Evolutionary conservation across 2,797 vertebrate genomes (phyloP).

Genomic region (Thamnophis elegans): DNA sequence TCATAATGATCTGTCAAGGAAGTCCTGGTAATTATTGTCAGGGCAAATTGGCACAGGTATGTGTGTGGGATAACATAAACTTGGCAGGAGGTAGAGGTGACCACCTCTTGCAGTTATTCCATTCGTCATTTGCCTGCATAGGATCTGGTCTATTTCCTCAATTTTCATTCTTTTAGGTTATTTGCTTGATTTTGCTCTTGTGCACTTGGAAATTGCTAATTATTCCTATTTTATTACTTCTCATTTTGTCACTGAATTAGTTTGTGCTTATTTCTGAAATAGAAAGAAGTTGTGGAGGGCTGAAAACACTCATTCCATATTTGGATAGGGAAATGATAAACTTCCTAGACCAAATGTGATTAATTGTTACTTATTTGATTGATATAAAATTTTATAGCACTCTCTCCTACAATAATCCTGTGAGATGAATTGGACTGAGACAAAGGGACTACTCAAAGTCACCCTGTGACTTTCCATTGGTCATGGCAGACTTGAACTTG

Average conservation of each 20-base stretch:
- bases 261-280: background rate
- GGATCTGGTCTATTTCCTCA: constrained; percentile 30
- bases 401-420: background rate
- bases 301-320: background rate
- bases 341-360: background rate
- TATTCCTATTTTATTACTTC: constrained; percentile 19
- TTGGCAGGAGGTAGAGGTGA: constrained; percentile 32
- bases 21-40: constrained; percentile 75
- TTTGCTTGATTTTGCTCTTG: constrained; percentile 58
- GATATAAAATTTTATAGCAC: background rate
- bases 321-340: background rate
- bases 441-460: background rate
- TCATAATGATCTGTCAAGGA: constrained; percentile 77
- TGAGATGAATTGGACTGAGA: background rate
- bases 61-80: constrained; percentile 49
- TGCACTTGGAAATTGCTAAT: constrained; percentile 36
- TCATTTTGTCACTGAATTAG: background rate
- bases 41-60: constrained; percentile 70
- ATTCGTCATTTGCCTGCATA: background rate
- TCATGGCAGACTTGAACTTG: background rate
- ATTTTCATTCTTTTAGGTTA: constrained; percentile 48
- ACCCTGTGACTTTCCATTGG: background rate
- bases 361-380: background rate
- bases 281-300: background rate
- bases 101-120: background rate